Base-by-base conservation (phyloP, 2,888 invertebrate species). In the Kuschelorhynchus macadamiae region DNA sequence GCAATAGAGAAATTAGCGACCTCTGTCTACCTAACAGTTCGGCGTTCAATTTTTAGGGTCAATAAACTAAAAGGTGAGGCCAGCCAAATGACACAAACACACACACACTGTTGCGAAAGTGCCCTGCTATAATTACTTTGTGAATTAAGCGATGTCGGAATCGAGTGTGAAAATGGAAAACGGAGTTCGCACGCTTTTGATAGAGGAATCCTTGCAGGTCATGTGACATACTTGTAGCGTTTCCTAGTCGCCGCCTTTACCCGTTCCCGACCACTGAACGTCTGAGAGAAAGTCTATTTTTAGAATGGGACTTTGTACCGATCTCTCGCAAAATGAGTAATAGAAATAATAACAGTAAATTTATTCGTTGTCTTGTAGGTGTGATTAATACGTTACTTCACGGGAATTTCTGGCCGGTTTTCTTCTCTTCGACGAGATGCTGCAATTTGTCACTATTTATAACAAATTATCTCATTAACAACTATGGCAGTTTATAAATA, bases 101-200 rank as follows among this genome's bases (percentile, higher is more conserved):
- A n/a, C n/a, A 11, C 12, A 14, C 42, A 46, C 20, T 49, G 49
- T 50, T 33, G 12, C 39, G 32, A 52, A 52, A 52, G 8, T 39
- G 52, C 39, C 39, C 52, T 18, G 39, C 18, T 52, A 39, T 39
- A 52, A 52, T 52, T 39, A 32, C n/a, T 33, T 21, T 2, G 7
- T 14, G 39, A 21, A 52, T 52, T 52, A 52, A 52, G 12, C 14
- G 21, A 52, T 52, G 36, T 52, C 36, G 52, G 9, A 52, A 52
- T 52, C 21, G 52, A 9, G 12, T 52, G 39, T 52, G 39, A 52
- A 39, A 39, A 52, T 39, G 52, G 52, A 12, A 52, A 52, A 52
- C 20, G 4, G 14, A 2, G 39, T 52, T 39, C 39, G 21, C 52
- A 21, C 39, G 39, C 52, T 52, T 14, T 8, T 20, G 36, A 52